Base-by-base conservation (phyloP, 2,888 invertebrate genomes). In the Thymelicus acteon region DNA sequence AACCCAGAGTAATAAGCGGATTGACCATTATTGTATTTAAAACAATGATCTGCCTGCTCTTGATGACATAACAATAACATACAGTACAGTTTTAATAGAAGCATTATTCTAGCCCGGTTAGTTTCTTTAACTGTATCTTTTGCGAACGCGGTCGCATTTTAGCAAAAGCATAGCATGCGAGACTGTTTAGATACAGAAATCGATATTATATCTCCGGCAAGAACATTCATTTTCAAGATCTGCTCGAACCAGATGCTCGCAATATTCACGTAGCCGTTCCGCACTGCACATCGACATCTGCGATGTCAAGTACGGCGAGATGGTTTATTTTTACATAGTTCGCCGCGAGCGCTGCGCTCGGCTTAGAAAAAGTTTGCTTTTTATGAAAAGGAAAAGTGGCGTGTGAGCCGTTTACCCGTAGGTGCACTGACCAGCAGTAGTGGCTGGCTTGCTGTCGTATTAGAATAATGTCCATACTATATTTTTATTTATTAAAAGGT, bases 241-340 rank as follows among this genome's bases (percentile, higher is more conserved):
- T 49, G 63, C 57, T 48, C 39, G 57, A 40, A 63, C 54, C 69
- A 69, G 48, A 69, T 69, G 69, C 54, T 62, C 62, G 68, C 61
- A 69, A 62, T 62, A 62, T 57, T 47, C 47, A 69, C 47, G 31
- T 47, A 40, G 52, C 31, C 52, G 48, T 58, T 57, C 52, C 19
- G 61, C 37, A 8, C 15, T 52, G 15, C 2, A 52, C 54, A 54
- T 24, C 24, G 4, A 64, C 69, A 70, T 69, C 63, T 69, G 69
- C 19, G 48, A 57, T 48, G 62, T 69, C 57, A 37, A 63, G 61
- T 49, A 58, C 24, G 63, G 69, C 57, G 57, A 69, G 37, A 37
- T 63, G 48, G 62, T 69, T 69, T 69, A 63, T 69, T 63, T 63
- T 69, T 69, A 63, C 39, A 48, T 58, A 48, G 69, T 49, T 58